Percentiles rank a stretch among this genome's conserved stretches.
These are phyloP conservation scores for Syngnathus typhle DNA, from an alignment of 2,113 vertebrate species.

Conservation along the genomic window DNA sequence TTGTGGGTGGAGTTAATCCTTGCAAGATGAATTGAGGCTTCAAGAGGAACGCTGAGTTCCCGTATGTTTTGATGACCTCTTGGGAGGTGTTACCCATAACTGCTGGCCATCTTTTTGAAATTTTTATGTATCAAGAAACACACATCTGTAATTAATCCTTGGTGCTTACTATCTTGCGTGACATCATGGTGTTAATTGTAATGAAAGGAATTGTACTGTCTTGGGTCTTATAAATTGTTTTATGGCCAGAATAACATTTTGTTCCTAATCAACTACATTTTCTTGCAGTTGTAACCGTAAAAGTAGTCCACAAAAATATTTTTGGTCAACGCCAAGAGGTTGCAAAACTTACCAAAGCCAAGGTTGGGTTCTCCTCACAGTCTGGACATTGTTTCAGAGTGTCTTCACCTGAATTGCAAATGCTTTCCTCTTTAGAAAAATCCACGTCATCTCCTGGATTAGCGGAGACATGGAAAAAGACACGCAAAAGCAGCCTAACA, in stretches of 20 bases:
- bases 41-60: too few species aligned
- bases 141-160: too few species aligned
- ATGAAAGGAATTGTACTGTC: neutral
- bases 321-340: neutral
- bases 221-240: neutral
- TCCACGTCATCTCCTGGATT: constrained; percentile 22
- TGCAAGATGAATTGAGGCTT: too few species aligned
- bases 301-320: neutral
- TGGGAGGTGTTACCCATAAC: too few species aligned
- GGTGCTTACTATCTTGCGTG: too few species aligned
- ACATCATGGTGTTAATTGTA: too few species aligned
- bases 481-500: constrained; percentile 29
- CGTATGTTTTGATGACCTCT: too few species aligned
- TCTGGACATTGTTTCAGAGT: constrained; percentile 21
- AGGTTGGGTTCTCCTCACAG: constrained; percentile 19
- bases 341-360: constrained; percentile 45
- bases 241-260: neutral
- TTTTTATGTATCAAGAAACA: too few species aligned
- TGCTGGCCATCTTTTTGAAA: too few species aligned
- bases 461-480: constrained; percentile 40
- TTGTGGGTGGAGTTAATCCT: too few species aligned
- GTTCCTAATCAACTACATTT: neutral
- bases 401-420: constrained; percentile 13
- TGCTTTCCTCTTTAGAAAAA: constrained; percentile 18
- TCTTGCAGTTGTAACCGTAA: neutral